Conservation (phyloP, 2,888 invertebrate species). For the Abrostola triplasia region DNA sequence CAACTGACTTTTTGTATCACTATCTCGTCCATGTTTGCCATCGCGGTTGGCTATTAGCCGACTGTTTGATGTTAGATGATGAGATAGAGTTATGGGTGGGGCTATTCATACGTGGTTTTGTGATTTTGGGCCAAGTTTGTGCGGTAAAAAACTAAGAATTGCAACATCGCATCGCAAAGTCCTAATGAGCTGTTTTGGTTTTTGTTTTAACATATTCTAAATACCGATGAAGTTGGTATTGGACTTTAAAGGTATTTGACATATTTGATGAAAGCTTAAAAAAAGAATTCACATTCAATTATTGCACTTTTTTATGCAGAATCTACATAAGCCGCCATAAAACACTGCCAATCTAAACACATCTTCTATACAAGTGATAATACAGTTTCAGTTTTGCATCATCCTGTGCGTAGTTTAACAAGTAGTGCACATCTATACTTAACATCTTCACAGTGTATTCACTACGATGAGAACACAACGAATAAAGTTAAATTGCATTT, state of each 20-base stretch:
- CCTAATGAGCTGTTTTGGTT: constrained; percentile 43
- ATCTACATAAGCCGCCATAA: too few relatives aligned
- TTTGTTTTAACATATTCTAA: constrained; percentile 23
- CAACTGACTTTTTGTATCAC: constrained; percentile 73
- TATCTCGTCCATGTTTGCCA: constrained; percentile 74
- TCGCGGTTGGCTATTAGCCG: constrained; percentile 71
- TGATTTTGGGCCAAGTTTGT: constrained; percentile 55
- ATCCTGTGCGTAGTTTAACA: constrained; percentile 36
- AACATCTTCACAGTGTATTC: constrained; percentile 43
- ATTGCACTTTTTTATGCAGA: neutral
- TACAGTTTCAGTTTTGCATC: constrained; percentile 29
- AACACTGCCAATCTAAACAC: neutral
- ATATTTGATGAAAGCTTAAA: neutral
- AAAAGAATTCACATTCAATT: neutral
- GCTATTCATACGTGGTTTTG: constrained; percentile 56
- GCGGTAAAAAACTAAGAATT: constrained; percentile 42
- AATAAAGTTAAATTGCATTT: constrained; percentile 52
- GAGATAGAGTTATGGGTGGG: constrained; percentile 63
- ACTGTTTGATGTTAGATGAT: constrained; percentile 61
- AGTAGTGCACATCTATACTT: constrained; percentile 40
- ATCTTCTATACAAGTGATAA: neutral
- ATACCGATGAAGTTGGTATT: constrained; percentile 19
- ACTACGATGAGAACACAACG: constrained; percentile 44
- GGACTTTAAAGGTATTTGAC: constrained; percentile 6
- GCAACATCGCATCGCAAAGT: constrained; percentile 20